Base-by-base conservation (phyloP, 2,113 vertebrate species). In the Pyrgilauda ruficollis region DNA sequence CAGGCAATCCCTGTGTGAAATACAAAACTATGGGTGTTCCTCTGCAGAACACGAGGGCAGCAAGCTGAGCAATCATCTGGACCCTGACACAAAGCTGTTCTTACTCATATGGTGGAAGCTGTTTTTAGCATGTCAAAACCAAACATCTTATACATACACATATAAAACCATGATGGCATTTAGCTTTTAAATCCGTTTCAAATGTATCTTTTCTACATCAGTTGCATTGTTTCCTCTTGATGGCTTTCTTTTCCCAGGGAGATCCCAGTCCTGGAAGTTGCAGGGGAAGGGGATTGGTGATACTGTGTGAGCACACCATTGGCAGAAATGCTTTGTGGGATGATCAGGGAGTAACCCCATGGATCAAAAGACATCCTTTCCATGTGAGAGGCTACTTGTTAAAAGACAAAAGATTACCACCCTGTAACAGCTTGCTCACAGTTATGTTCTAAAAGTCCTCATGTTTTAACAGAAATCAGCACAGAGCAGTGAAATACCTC, bases 21-120 rank as follows among this genome's bases (percentile, higher is more conserved):
- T 66, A 82, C 89, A 97, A 75, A 97, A 94, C 97, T 94, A 30
- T 94, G 96, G 97, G 97, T 94, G 90, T 94, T 97, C 91, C 84
- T 73, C 96, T 97, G 96, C 92, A 96, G 94, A 95, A 35, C 53
- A 68, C 9, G 22, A 90, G 66, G 95, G 91, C 92, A 91, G 73
- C 97, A 98, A 98, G 97, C 98, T 98, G 98, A 93, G 97, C 14
- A 37, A 94, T 97, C 98, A 97, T 98, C 97, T 98, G 98, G 97
- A 94, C 95, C 87, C 89, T 95, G 91, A 96, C 87, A 97, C 81
- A 97, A 97, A 88, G 78, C 93, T 93, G 93, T 7, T 97, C 93
- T 89, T 78, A 46, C 61, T 97, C 53, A 9, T 27, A 11, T 2
- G 11, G 28, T 58, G 49, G 72, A 75, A 55, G 61, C 44, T 90